phyloP scores from a whole-genome alignment of 2,888 invertebrate species.

The Polietes domitor region DNA sequence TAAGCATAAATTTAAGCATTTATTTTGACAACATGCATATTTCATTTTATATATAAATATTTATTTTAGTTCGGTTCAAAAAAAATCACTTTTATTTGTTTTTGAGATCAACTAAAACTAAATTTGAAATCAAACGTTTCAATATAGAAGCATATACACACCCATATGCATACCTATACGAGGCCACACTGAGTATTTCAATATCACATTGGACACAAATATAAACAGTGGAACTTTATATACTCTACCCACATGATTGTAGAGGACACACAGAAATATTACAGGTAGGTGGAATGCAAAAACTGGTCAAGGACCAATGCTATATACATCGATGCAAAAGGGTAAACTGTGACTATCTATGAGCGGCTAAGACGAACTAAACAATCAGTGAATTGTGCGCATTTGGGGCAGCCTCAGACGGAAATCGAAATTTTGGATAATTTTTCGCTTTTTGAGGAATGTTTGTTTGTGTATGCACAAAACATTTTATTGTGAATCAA shows the following conservation, averaged over 20 bases:
- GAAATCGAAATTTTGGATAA: too few species aligned
- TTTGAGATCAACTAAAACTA: conserved; percentile 28
- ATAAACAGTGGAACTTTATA: not conserved
- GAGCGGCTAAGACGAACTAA: too few species aligned
- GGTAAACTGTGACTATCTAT: too few species aligned
- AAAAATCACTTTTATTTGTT: conserved; percentile 6
- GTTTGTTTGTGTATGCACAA: too few species aligned
- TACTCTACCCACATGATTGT: not conserved
- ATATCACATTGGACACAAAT: not conserved
- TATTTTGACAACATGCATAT: conserved; percentile 48
- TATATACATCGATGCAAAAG: too few species aligned
- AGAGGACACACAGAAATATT: not conserved
- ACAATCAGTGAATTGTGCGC: too few species aligned
- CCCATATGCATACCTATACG: not conserved
- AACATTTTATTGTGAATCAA: too few species aligned
- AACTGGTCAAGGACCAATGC: too few species aligned
- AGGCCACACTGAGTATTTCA: not conserved
- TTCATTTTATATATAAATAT: conserved; percentile 52
- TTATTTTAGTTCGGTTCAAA: conserved; percentile 1
- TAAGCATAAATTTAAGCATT: not conserved
- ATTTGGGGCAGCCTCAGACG: too few species aligned
- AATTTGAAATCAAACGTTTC: conserved; percentile 7
- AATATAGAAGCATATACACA: not conserved
- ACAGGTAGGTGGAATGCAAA: too few species aligned
- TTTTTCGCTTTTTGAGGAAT: too few species aligned